phyloP scores from a whole-genome alignment of 1,140 invertebrate species.

The Meteorus sp. region DNA sequence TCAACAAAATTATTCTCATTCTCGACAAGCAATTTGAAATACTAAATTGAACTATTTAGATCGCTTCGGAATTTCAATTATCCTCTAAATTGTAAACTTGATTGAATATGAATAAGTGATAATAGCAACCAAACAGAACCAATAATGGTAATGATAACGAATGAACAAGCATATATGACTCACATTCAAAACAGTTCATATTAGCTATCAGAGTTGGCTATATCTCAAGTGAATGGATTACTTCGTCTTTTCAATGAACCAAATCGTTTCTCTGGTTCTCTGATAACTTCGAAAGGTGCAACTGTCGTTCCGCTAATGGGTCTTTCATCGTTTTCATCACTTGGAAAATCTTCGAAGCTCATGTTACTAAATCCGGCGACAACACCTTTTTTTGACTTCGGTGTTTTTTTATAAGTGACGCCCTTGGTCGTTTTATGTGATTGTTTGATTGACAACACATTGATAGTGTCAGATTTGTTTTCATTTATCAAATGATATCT shows the following conservation, averaged over 20 bases:
- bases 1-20: no score
- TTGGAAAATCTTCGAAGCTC: conserved; percentile 79
- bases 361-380: conserved; percentile 72
- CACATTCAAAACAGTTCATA: conserved; percentile 18
- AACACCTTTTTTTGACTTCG: conserved; percentile 43
- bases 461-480: conserved; percentile 40
- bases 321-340: conserved; percentile 64
- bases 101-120: no score
- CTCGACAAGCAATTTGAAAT: no score
- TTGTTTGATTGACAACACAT: conserved; percentile 41
- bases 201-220: conserved; percentile 4
- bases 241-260: conserved; percentile 67
- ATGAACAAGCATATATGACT: conserved; percentile 11
- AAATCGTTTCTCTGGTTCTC: conserved; percentile 66
- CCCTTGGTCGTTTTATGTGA: conserved; percentile 36
- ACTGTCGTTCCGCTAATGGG: conserved; percentile 43
- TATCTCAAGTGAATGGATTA: conserved; percentile 68
- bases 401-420: conserved; percentile 40
- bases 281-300: conserved; percentile 69
- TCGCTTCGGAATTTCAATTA: no score
- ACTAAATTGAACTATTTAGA: no score
- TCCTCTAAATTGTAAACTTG: no score
- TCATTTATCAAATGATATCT: conserved; percentile 63
- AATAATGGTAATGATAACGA: not conserved
- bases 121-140: no score